Percentiles rank a stretch among this genome's conserved stretches.
Evolutionary conservation across 1,140 invertebrate genomes (phyloP).

Genomic region (Caenorhabditis briggsae): DNA sequence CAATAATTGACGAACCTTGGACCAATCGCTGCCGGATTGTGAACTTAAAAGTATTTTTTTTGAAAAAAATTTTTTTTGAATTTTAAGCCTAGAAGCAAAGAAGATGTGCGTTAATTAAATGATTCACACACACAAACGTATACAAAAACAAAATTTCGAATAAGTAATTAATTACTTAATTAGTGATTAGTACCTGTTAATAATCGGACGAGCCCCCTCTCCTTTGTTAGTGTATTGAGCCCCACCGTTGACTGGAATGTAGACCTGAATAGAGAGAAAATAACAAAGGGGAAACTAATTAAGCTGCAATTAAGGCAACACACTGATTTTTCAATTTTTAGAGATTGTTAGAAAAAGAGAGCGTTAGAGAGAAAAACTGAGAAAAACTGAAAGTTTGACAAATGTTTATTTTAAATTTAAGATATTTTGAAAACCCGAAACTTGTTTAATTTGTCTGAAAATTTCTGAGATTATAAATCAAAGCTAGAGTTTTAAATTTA

Average conservation of each 20-base stretch:
- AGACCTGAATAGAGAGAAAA: conserved; percentile 47
- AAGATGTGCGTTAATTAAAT: neutral
- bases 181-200: conserved; percentile 47
- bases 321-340: neutral
- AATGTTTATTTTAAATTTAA: no score
- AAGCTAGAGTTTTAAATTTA: no score
- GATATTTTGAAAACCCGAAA: no score
- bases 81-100: neutral
- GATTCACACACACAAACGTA: neutral
- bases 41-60: conserved; percentile 29
- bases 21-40: conserved; percentile 28
- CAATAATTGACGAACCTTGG: conserved; percentile 20
- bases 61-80: neutral
- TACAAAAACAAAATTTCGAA: neutral
- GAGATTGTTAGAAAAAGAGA: neutral
- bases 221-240: conserved; percentile 31
- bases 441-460: no score
- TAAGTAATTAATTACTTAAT: no score
- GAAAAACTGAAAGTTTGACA: no score
- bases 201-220: neutral
- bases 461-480: no score
- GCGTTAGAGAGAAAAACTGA: no score
- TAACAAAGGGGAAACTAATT: neutral
- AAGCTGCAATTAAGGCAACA: neutral
- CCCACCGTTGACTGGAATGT: conserved; percentile 47